Percentiles rank a stretch among this genome's conserved stretches.
Evolutionary conservation across 2,888 invertebrate species (phyloP).

Genomic region (Idaea straminata): DNA sequence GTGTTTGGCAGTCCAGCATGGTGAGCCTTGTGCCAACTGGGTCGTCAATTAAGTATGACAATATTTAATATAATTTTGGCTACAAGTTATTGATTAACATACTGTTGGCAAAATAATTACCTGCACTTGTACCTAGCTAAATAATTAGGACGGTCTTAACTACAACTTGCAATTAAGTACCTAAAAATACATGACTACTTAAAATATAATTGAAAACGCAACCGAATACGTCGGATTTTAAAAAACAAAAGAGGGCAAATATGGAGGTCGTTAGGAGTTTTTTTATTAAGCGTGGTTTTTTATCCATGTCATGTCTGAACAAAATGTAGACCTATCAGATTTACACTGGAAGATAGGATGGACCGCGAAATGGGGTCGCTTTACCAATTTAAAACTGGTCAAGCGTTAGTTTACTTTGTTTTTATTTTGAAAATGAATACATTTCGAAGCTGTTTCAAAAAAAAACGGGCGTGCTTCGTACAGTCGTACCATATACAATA

Average conservation of each 20-base stretch:
- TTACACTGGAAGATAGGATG: constrained; percentile 15
- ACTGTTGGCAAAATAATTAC: background rate
- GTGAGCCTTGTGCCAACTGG: too few species aligned
- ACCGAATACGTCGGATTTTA: background rate
- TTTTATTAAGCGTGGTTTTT: constrained; percentile 21
- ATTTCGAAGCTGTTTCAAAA: too few species aligned
- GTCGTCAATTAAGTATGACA: too few species aligned
- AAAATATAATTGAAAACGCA: background rate
- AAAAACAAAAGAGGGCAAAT: constrained; percentile 17
- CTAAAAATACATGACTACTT: background rate
- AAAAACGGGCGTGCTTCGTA: too few species aligned
- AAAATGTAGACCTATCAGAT: constrained; percentile 19
- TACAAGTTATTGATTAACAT: background rate
- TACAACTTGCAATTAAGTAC: background rate
- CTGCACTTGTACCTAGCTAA: constrained; percentile 3
- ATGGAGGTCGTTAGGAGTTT: constrained; percentile 19
- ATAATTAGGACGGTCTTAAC: background rate
- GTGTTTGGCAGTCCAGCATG: too few species aligned
- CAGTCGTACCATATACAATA: too few species aligned
- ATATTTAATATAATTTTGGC: background rate
- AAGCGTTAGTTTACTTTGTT: background rate
- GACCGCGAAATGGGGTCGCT: constrained; percentile 5
- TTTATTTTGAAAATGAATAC: too few species aligned
- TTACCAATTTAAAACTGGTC: background rate
- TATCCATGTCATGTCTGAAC: constrained; percentile 22